Base-by-base conservation (phyloP, 2,888 invertebrate genomes). In the Diarsia rubi region DNA sequence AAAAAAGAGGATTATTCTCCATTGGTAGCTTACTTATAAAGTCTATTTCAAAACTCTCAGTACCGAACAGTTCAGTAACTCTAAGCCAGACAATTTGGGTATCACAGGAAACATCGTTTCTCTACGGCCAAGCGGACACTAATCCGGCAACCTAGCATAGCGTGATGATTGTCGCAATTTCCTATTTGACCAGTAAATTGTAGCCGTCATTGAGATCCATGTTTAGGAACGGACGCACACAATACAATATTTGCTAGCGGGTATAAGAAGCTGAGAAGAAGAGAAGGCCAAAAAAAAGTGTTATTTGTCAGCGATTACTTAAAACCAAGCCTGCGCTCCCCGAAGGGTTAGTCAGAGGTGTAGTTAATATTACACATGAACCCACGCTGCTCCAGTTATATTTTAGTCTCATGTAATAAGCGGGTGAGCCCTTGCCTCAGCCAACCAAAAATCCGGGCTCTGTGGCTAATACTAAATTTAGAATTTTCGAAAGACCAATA, bases 131-230 rank as follows among this genome's bases (percentile, higher is more conserved):
- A 45, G n/a, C 44, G 64, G 63, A 79, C 44, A 64, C 31, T 21
- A 21, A 69, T 79, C 31, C 27, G 54, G 47, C 42, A 47, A 11
- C 21, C 24, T 31, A 49, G 42, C 57, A 49, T 37, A 21, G 44
- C 31, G 37, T 64, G 63, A 77, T 42, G 77, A 77, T 77, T 44
- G 5, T 71, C 5, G 44, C 57, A 71, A 52, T 79, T 71, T 79
- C 72, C 63, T 77, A 42, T 64, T 64, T n/a, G 64, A 64, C 44
- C 31, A 19, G 57, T 49, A 70, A 77, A 44, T 54, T 70, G 54
- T 59, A 19, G 24, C 4, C 47, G 49, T 21, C 44, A 31, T 49
- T 79, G 57, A 70, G 47, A 31, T 52, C 31, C 62, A 42, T 11
- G 37, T 31, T 45, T 24, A 16, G 68, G 4, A 31, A 16, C 69